These are phyloP conservation scores for Gasteruption jaculator DNA, from an alignment of 2,888 invertebrate species.

Conservation along the genomic window DNA sequence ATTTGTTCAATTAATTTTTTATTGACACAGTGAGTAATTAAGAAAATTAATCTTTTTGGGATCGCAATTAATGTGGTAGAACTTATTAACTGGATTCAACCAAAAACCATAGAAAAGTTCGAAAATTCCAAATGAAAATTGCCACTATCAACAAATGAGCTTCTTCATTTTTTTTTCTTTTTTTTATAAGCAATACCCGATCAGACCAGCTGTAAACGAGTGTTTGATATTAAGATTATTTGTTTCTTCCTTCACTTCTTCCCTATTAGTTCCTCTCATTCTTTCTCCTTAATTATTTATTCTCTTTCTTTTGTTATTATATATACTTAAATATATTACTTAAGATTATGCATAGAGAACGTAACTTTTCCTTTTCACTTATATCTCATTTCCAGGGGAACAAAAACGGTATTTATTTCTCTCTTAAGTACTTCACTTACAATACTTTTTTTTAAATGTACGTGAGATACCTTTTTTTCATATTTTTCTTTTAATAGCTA, in stretches of 20 bases:
- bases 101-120: too few species aligned
- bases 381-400: too few species aligned
- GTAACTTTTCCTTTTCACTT: conserved; percentile 23
- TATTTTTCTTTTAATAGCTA: too few species aligned
- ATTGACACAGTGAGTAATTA: not conserved
- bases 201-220: conserved; percentile 49
- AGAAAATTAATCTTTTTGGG: not conserved
- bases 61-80: too few species aligned
- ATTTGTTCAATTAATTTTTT: too few species aligned
- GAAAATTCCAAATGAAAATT: too few species aligned
- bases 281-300: conserved; percentile 13
- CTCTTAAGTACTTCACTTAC: too few species aligned
- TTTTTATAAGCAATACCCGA: conserved; percentile 32
- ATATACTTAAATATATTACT: conserved; percentile 18
- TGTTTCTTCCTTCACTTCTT: conserved; percentile 14
- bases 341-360: conserved; percentile 3
- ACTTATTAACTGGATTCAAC: too few species aligned
- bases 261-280: conserved; percentile 12
- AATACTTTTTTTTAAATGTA: too few species aligned
- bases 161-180: not conserved
- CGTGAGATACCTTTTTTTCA: too few species aligned
- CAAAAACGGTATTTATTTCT: too few species aligned
- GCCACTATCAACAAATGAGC: conserved; percentile 8
- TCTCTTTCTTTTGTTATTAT: conserved; percentile 19
- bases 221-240: conserved; percentile 23